Conservation (phyloP, 2,797 vertebrate species). For the Pangasius macronema region DNA sequence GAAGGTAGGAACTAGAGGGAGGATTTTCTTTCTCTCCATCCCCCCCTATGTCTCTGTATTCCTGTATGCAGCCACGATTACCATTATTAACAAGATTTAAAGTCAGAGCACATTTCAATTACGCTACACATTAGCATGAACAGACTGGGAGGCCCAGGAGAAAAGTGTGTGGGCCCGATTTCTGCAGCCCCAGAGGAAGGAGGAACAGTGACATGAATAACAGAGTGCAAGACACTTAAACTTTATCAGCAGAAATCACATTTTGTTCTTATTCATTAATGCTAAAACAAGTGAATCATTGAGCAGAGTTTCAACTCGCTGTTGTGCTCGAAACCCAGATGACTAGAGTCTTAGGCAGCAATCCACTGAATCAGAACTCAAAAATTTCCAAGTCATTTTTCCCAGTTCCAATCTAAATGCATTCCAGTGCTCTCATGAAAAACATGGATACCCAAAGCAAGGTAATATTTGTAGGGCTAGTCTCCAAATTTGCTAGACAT, state of each 20-base stretch:
- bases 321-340: not conserved
- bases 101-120: conserved; percentile 27
- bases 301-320: not conserved
- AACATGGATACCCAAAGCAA: not conserved
- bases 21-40: not conserved
- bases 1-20: not conserved
- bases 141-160: not conserved
- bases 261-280: not conserved
- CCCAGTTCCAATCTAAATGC: not conserved
- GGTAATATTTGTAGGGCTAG: not conserved
- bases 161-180: not conserved
- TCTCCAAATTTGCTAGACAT: not conserved
- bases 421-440: not conserved
- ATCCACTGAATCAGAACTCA: not conserved
- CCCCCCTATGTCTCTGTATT: not conserved
- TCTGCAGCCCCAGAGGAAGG: not conserved
- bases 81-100: conserved; percentile 14
- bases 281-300: not conserved
- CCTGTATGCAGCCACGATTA: not conserved
- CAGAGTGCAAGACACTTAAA: not conserved
- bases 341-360: no score
- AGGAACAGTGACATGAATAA: not conserved
- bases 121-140: not conserved
- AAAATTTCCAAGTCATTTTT: not conserved
- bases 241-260: not conserved